These are phyloP conservation scores for Holothuria glaberrima DNA, from an alignment of 35 echinoderm and acorn worm species.

Conservation along the genomic window DNA sequence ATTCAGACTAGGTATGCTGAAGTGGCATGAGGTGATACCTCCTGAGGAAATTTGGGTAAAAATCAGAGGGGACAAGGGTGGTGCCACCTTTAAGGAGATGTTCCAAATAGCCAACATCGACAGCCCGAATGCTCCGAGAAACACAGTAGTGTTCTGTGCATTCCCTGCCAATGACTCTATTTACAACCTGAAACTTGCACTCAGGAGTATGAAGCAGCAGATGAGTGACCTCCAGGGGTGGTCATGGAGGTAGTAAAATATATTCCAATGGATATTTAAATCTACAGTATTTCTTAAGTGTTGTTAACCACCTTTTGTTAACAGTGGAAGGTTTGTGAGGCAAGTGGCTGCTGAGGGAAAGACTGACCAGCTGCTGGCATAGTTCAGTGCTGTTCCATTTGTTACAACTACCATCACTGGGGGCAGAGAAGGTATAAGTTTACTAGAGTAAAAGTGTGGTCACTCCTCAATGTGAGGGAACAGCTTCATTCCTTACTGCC, in stretches of 20 bases:
- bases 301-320: neutral
- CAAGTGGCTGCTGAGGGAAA: too few relatives aligned
- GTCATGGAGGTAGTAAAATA: constrained; percentile 39
- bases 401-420: too few relatives aligned
- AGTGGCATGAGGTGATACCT: constrained; percentile 47
- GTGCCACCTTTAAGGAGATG: constrained; percentile 67
- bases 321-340: too few relatives aligned
- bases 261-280: too few relatives aligned
- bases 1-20: constrained; percentile 3
- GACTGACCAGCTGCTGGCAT: too few relatives aligned
- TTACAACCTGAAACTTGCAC: constrained; percentile 16
- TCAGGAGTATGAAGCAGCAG: neutral
- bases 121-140: constrained; percentile 50
- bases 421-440: too few relatives aligned
- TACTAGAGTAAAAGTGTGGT: too few relatives aligned
- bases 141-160: constrained; percentile 32
- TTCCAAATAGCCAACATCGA: constrained; percentile 64
- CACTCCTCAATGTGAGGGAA: too few relatives aligned
- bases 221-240: constrained; percentile 24
- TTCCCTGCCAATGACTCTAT: constrained; percentile 26
- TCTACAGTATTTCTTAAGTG: neutral
- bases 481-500: too few relatives aligned
- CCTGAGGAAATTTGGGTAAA: constrained; percentile 70
- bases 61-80: constrained; percentile 69
- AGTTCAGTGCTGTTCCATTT: too few relatives aligned